phyloP scores from a whole-genome alignment of 2,797 vertebrate genomes.

The Cirrhinus molitorella region DNA sequence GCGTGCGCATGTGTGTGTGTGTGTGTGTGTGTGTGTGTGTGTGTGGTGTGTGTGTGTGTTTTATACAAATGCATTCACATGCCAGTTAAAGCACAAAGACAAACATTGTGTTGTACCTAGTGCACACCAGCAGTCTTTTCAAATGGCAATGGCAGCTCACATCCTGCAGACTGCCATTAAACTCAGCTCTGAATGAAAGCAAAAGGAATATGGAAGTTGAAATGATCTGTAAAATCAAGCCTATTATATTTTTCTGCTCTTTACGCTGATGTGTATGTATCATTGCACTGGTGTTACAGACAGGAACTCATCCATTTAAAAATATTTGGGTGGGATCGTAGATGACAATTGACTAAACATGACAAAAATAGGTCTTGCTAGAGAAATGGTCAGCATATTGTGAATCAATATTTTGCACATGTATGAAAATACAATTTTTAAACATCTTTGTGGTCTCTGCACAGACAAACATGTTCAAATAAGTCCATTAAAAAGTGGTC shows the following conservation, averaged over 20 bases:
- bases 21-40: background rate
- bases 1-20: background rate
- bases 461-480: background rate
- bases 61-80: conserved; percentile 19
- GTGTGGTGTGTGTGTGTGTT: background rate
- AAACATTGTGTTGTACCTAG: background rate
- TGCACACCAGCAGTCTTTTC: background rate
- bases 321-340: background rate
- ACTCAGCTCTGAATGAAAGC: conserved; percentile 18
- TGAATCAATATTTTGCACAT: background rate
- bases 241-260: conserved; percentile 16
- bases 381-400: background rate
- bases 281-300: background rate
- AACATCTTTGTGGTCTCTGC: background rate
- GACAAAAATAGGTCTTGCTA: background rate
- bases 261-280: background rate
- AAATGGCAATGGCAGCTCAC: background rate
- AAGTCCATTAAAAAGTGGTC: background rate
- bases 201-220: conserved; percentile 14
- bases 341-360: background rate
- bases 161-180: background rate
- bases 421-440: background rate
- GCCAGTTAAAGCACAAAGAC: conserved; percentile 8
- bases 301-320: background rate
- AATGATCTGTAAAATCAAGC: conserved; percentile 39